These are phyloP conservation scores for Python bivittatus DNA, from an alignment of 2,113 vertebrate species.

Conservation along the genomic window DNA sequence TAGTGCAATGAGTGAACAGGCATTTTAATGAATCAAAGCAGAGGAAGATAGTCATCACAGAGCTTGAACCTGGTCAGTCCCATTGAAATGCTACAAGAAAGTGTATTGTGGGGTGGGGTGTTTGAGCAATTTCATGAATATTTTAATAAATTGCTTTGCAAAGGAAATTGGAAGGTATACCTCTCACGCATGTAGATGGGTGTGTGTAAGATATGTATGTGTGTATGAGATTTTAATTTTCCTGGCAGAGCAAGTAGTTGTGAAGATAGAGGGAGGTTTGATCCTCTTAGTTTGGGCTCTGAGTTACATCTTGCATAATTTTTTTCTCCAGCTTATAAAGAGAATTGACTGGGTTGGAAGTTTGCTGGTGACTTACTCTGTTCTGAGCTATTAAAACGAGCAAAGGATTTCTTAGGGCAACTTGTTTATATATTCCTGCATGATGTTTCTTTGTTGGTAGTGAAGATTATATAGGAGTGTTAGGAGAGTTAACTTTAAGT, in stretches of 20 bases:
- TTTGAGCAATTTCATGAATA: not conserved
- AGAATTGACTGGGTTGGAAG: not conserved
- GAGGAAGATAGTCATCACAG: not conserved
- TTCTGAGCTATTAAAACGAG: not conserved
- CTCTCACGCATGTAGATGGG: not conserved
- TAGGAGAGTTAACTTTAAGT: not conserved
- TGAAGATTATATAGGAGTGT: not conserved
- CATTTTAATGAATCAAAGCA: not conserved
- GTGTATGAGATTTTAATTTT: not conserved
- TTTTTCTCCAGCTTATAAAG: not conserved
- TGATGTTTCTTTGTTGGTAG: not conserved
- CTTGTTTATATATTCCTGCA: not conserved
- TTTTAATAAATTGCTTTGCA: not conserved
- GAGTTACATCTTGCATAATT: not conserved
- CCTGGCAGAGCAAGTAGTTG: not conserved
- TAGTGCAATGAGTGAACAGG: not conserved
- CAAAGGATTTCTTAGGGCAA: not conserved
- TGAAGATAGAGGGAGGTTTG: not conserved
- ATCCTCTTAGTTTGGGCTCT: not conserved
- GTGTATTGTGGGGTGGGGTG: not conserved
- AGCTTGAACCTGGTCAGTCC: not conserved
- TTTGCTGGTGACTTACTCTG: not conserved
- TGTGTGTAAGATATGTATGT: not conserved
- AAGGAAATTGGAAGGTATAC: not conserved
- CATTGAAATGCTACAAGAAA: not conserved